phyloP scores from a whole-genome alignment of 1,140 invertebrate species.

The Scaptomyza montana region DNA sequence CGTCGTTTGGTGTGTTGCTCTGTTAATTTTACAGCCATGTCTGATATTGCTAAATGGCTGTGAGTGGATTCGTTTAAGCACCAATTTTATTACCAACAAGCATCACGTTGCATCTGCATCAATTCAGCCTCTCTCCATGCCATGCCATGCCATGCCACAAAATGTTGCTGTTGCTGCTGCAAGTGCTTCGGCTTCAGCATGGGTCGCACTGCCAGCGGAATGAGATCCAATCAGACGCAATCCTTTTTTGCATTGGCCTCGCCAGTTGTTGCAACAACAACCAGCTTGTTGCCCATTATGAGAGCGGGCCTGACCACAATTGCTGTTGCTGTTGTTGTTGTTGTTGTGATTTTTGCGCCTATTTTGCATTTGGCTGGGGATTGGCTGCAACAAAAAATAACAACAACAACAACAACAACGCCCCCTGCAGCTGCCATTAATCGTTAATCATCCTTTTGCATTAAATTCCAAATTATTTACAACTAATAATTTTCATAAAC shows the following conservation, averaged over 20 bases:
- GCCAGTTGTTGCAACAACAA: constrained; percentile 58
- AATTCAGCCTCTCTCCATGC: constrained; percentile 53
- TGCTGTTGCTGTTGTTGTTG: constrained; percentile 42
- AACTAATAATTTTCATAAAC: constrained; percentile 34
- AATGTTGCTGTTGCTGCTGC: constrained; percentile 42
- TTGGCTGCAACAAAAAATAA: constrained; percentile 49
- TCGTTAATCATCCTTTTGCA: constrained; percentile 65
- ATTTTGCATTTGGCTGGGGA: constrained; percentile 74
- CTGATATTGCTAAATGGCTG: constrained; percentile 83
- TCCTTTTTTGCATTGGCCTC: constrained; percentile 63
- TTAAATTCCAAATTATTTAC: constrained; percentile 23
- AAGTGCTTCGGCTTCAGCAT: constrained; percentile 48
- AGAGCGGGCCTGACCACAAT: constrained; percentile 43
- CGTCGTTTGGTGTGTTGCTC: constrained; percentile 67
- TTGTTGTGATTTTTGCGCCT: constrained; percentile 56
- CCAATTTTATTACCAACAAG: constrained; percentile 83
- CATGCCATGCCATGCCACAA: constrained; percentile 25
- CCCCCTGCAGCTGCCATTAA: constrained; percentile 77
- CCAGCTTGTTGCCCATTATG: constrained; percentile 77
- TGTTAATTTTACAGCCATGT: constrained; percentile 83
- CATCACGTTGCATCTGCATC: constrained; percentile 79
- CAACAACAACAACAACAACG: constrained; percentile 48
- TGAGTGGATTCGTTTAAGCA: constrained; percentile 83
- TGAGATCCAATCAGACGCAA: constrained; percentile 73
- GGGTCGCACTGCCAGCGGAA: constrained; percentile 17